These are phyloP conservation scores for Lanistes nyassanus DNA, from an alignment of 1,140 invertebrate genomes.

Conservation along the genomic window DNA sequence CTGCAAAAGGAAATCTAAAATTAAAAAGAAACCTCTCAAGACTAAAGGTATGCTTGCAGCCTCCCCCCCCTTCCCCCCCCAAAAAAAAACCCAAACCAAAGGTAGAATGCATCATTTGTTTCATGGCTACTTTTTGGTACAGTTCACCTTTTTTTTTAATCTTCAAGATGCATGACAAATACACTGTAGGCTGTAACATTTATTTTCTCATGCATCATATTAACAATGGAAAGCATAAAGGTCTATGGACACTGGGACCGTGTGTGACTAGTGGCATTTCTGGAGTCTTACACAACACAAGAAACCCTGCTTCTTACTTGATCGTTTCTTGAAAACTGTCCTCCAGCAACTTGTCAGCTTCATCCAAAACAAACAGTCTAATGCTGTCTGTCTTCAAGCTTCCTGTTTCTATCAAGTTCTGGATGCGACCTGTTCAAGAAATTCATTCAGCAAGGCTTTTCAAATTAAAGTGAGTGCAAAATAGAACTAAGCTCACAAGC, in stretches of 20 bases:
- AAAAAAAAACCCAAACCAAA: no score
- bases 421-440: slow-evolving; percentile 72
- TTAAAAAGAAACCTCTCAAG: slow-evolving; percentile 2
- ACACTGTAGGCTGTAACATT: no score
- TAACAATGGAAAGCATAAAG: no score
- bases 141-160: no score
- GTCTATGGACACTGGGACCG: background rate
- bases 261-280: background rate
- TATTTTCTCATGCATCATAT: no score
- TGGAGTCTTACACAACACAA: background rate
- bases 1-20: slow-evolving; percentile 65
- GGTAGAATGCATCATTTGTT: no score
- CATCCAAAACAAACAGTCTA: slow-evolving; percentile 89
- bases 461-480: no score
- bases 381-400: slow-evolving; percentile 77
- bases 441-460: no score
- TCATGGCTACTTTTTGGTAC: no score
- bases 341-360: slow-evolving; percentile 95
- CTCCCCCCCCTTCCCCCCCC: no score
- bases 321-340: slow-evolving; percentile 80
- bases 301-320: slow-evolving; percentile 70
- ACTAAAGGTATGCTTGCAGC: background rate
- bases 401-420: slow-evolving; percentile 82
- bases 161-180: no score
- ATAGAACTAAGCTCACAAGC: no score